phyloP scores from a whole-genome alignment of 2,888 invertebrate genomes.

The Morinoia aosen region DNA sequence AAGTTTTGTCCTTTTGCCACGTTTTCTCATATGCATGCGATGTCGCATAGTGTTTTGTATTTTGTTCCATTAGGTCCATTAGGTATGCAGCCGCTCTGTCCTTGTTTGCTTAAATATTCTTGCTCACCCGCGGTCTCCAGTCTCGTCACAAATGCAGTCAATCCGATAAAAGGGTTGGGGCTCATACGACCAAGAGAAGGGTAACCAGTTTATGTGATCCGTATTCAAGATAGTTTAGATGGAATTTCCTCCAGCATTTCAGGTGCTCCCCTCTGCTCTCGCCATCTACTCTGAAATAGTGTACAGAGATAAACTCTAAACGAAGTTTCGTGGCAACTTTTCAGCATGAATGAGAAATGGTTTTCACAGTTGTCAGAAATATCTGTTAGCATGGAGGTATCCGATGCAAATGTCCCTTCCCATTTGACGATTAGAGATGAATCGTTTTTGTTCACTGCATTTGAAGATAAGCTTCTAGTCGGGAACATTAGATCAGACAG shows the following conservation, averaged over 20 bases:
- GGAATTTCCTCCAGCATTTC: constrained; percentile 34
- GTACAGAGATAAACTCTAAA: not conserved
- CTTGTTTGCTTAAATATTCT: not conserved
- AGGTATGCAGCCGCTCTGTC: not conserved
- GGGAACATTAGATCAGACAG: not conserved
- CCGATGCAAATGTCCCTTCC: not conserved
- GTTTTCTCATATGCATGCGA: not conserved
- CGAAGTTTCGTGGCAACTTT: not conserved
- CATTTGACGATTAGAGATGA: not conserved
- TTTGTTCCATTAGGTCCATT: not conserved
- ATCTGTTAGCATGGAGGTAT: not conserved
- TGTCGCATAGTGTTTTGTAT: not conserved
- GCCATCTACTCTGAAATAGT: not conserved
- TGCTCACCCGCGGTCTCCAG: not conserved
- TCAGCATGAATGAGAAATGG: not conserved
- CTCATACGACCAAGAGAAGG: constrained; percentile 31
- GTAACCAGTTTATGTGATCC: constrained; percentile 37
- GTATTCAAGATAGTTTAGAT: constrained; percentile 40
- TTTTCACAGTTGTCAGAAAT: not conserved
- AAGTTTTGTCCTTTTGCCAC: not conserved
- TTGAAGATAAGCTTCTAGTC: not conserved
- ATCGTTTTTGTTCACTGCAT: not conserved
- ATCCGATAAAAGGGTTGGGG: constrained; percentile 37
- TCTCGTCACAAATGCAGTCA: constrained; percentile 22
- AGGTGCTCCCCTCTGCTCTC: constrained; percentile 23